Evolutionary conservation across 2,888 invertebrate genomes (phyloP).

Genomic region (Zygogramma bicolorata): DNA sequence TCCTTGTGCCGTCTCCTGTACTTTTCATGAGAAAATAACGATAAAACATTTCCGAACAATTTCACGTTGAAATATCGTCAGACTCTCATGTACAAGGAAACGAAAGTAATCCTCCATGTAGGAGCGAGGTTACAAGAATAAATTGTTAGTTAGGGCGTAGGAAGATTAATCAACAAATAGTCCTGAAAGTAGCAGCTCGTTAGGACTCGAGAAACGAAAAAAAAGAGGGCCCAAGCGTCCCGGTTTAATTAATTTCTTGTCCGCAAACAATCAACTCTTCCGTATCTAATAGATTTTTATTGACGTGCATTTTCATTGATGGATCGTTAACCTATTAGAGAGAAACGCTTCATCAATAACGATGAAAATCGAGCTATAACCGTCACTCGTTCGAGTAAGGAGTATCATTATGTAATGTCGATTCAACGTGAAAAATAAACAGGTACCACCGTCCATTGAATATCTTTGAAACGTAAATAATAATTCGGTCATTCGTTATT

Average conservation of each 20-base stretch:
- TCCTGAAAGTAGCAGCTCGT: neutral
- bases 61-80: neutral
- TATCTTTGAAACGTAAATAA: too few species aligned
- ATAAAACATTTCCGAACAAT: neutral
- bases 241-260: neutral
- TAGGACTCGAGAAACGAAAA: neutral
- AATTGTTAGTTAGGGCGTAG: neutral
- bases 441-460: too few species aligned
- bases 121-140: neutral
- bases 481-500: too few species aligned
- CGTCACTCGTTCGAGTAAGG: too few species aligned
- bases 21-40: neutral
- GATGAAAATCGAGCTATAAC: neutral
- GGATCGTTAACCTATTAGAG: neutral
- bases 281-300: neutral
- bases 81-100: neutral
- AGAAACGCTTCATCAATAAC: neutral
- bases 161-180: neutral
- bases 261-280: neutral
- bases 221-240: neutral
- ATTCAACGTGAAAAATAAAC: too few species aligned
- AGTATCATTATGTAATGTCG: too few species aligned
- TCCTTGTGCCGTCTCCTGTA: too few species aligned
- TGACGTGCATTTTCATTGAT: neutral
- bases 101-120: neutral